Conservation (phyloP, 2,888 invertebrate genomes). For the Apeira syringaria region DNA sequence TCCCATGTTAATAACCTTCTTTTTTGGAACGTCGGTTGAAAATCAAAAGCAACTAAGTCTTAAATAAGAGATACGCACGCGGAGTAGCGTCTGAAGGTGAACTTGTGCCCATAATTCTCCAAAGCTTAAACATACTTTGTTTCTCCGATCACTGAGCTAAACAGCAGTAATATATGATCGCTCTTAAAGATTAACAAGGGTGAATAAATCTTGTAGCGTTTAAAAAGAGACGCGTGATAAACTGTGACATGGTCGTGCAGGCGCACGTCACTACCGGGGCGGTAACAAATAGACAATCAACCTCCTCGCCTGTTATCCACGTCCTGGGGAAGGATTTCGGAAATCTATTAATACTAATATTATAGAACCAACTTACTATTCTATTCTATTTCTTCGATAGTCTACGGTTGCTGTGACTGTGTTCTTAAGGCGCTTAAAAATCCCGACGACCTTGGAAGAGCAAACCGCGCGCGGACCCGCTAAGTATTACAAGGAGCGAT, state of each 20-base stretch:
- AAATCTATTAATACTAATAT: too few relatives aligned
- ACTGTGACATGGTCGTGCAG: conserved; percentile 60
- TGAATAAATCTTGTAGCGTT: conserved; percentile 55
- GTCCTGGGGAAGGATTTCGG: conserved; percentile 24
- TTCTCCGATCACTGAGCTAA: conserved; percentile 5
- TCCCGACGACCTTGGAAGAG: too few relatives aligned
- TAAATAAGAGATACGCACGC: too few relatives aligned
- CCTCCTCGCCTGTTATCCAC: conserved; percentile 49
- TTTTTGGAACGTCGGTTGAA: too few relatives aligned
- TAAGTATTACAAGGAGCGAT: too few relatives aligned
- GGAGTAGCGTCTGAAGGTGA: background rate
- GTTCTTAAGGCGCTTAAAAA: too few relatives aligned
- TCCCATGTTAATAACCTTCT: too few relatives aligned
- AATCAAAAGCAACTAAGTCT: too few relatives aligned
- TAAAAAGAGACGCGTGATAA: conserved; percentile 60
- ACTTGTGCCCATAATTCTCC: conserved; percentile 6
- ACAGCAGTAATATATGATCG: conserved; percentile 34
- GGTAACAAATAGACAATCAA: conserved; percentile 71
- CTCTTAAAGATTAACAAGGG: conserved; percentile 51
- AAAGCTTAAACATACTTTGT: conserved; percentile 7
- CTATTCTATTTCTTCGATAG: too few relatives aligned
- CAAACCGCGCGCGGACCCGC: too few relatives aligned
- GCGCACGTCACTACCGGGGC: conserved; percentile 43
- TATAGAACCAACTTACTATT: too few relatives aligned
- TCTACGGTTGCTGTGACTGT: too few relatives aligned